phyloP scores from a whole-genome alignment of 1,140 invertebrate genomes.

The Neotoxoptera formosana region DNA sequence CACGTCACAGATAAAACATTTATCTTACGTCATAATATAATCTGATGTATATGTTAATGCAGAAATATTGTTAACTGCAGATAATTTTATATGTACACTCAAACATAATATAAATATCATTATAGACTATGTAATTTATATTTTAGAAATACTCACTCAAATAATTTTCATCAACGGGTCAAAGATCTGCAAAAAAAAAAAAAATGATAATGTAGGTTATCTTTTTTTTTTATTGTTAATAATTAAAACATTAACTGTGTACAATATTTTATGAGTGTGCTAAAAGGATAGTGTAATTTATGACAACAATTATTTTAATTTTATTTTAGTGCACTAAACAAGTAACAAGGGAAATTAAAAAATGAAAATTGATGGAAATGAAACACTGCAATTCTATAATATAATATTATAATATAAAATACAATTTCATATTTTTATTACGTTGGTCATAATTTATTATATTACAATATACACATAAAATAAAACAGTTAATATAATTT shows the following conservation, averaged over 20 bases:
- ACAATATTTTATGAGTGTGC: neutral
- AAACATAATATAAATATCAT: neutral
- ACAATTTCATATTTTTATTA: neutral
- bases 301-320: neutral
- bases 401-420: neutral
- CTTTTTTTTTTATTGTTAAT: neutral
- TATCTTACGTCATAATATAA: neutral
- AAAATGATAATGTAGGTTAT: neutral
- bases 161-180: neutral
- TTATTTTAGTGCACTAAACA: neutral
- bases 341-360: neutral
- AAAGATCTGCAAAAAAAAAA: neutral
- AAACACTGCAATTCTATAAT: too few species aligned
- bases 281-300: neutral
- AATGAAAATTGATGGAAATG: too few species aligned
- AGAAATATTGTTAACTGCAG: neutral
- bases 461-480: neutral
- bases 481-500: neutral
- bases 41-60: neutral
- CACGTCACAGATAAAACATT: neutral
- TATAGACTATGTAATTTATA: neutral
- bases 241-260: too few species aligned
- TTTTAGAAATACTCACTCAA: neutral
- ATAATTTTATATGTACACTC: neutral
- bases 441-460: neutral